A percentile compares a stretch with the other conserved stretches of the same genome.
Evolutionary conservation across 2,797 vertebrate genomes (phyloP).

Genomic region (Fundulus diaphanus): DNA sequence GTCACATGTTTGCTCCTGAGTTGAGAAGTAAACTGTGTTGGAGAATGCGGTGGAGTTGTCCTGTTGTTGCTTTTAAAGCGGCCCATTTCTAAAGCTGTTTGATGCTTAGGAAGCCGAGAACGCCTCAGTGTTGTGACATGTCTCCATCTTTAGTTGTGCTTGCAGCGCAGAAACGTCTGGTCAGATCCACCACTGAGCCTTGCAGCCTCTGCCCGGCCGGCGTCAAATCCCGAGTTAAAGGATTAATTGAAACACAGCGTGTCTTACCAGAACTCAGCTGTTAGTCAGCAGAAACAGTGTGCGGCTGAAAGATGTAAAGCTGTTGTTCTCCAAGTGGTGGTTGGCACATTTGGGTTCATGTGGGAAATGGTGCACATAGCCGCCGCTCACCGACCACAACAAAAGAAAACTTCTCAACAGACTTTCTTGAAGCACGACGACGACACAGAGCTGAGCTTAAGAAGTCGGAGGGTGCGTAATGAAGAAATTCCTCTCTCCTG

Average conservation of each 20-base stretch:
- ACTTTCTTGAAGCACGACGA: slow-evolving; percentile 20
- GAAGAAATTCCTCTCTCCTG: slow-evolving; percentile 65
- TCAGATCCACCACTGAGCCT: slow-evolving; percentile 43
- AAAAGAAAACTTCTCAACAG: slow-evolving; percentile 13
- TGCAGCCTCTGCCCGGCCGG: slow-evolving; percentile 41
- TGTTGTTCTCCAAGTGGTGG: slow-evolving; percentile 31
- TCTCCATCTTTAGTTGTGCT: slow-evolving; percentile 22
- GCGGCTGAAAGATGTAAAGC: slow-evolving; percentile 48
- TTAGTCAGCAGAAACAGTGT: slow-evolving; percentile 60
- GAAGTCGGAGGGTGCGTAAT: slow-evolving; percentile 59
- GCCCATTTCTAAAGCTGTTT: slow-evolving; percentile 5
- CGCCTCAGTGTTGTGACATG: slow-evolving; percentile 25
- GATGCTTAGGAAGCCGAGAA: slow-evolving; percentile 21
- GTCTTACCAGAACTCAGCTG: slow-evolving; percentile 58
- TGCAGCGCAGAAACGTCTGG: slow-evolving; percentile 40
- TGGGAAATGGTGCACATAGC: slow-evolving; percentile 40
- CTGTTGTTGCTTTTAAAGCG: slow-evolving; percentile 32
- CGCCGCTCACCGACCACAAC: slow-evolving; percentile 23
- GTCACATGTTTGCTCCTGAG: neutral
- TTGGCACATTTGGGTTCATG: slow-evolving; percentile 48
- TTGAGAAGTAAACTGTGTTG: slow-evolving; percentile 24
- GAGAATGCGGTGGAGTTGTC: slow-evolving; percentile 13
- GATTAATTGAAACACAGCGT: slow-evolving; percentile 56
- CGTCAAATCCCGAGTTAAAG: slow-evolving; percentile 46
- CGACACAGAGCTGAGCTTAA: slow-evolving; percentile 46